These are phyloP conservation scores for Xanthia icteritia DNA, from an alignment of 2,888 invertebrate genomes.

Conservation along the genomic window DNA sequence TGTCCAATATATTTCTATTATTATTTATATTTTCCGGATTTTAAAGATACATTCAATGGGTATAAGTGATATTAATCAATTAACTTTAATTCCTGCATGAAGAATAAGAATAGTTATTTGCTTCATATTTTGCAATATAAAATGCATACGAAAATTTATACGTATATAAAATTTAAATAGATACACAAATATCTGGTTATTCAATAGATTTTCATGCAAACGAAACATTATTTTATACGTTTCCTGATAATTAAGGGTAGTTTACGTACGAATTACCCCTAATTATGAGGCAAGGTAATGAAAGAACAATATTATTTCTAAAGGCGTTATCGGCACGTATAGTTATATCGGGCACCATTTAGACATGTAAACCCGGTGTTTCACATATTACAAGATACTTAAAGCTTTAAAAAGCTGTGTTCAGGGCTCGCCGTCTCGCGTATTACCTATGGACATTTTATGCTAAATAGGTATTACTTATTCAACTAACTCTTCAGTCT, in stretches of 20 bases:
- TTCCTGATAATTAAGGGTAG: constrained; percentile 27
- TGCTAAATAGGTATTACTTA: constrained; percentile 89
- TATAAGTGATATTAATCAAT: background rate
- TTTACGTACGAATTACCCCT: constrained; percentile 18
- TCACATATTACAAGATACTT: constrained; percentile 67
- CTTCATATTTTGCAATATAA: constrained; percentile 44
- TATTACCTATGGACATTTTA: constrained; percentile 89
- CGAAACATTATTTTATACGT: constrained; percentile 22
- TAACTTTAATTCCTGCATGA: constrained; percentile 22
- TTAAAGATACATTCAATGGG: background rate
- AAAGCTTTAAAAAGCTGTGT: constrained; percentile 69
- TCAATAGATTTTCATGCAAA: constrained; percentile 29
- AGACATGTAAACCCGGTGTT: constrained; percentile 58
- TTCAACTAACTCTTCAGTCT: constrained; percentile 90
- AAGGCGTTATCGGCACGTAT: constrained; percentile 35
- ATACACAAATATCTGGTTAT: constrained; percentile 29
- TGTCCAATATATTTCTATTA: background rate
- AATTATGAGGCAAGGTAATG: constrained; percentile 3
- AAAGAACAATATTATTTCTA: constrained; percentile 11
- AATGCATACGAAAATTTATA: constrained; percentile 43
- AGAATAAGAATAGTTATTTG: constrained; percentile 31
- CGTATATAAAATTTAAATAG: constrained; percentile 44
- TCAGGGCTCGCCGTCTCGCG: constrained; percentile 76
- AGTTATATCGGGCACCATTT: constrained; percentile 31
- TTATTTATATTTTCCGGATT: background rate